Conservation (phyloP, 1,140 invertebrate species). For the Sitophilus oryzae region DNA sequence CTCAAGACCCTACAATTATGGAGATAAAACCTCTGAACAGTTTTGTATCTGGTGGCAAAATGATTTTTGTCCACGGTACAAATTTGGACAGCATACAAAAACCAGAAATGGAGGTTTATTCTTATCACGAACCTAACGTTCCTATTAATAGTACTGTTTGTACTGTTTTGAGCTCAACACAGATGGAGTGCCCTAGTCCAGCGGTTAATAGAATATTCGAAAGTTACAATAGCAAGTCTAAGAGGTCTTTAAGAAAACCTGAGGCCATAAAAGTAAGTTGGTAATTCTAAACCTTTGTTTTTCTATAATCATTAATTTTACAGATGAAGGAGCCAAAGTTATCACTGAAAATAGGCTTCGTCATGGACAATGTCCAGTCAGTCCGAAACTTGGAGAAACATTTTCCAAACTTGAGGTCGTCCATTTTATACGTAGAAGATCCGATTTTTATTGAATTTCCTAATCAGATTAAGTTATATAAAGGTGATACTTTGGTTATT, state of each 20-base stretch:
- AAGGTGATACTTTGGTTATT: conserved; percentile 92
- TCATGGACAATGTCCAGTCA: conserved; percentile 91
- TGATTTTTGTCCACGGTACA: conserved; percentile 88
- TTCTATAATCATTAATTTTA: conserved; percentile 9
- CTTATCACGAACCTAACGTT: conserved; percentile 56
- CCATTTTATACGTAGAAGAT: conserved; percentile 85
- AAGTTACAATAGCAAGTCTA: conserved; percentile 25
- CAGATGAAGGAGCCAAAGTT: conserved; percentile 48
- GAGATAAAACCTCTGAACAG: conserved; percentile 84
- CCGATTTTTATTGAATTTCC: conserved; percentile 86
- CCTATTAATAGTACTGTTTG: conserved; percentile 79
- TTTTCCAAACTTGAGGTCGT: conserved; percentile 70
- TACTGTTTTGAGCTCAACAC: conserved; percentile 76
- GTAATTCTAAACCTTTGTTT: not conserved
- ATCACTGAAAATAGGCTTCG: conserved; percentile 75
- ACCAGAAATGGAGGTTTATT: conserved; percentile 80
- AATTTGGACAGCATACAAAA: conserved; percentile 88
- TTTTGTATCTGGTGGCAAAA: conserved; percentile 86
- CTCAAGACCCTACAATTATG: conserved; percentile 87
- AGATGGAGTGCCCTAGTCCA: conserved; percentile 94
- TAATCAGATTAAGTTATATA: conserved; percentile 80
- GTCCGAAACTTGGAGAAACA: conserved; percentile 85
- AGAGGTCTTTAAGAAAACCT: conserved; percentile 40
- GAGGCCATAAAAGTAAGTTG: conserved; percentile 36
- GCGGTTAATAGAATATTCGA: conserved; percentile 57